Conservation (phyloP, 2,113 vertebrate species). For the Mus spicilegus region DNA sequence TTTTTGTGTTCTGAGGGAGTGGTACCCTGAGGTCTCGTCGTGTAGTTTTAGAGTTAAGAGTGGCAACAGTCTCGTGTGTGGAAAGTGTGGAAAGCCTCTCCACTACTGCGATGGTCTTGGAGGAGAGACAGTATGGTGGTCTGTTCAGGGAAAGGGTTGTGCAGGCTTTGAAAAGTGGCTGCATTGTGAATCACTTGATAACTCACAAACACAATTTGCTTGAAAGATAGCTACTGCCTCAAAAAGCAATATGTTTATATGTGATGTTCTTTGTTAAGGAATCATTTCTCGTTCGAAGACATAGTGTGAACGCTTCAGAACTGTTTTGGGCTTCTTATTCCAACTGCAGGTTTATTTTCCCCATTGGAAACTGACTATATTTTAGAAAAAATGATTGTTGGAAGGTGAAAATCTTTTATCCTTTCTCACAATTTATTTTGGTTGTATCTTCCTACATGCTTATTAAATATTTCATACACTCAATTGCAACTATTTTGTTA, state of each 20-base stretch:
- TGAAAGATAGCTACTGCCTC: slow-evolving; percentile 85
- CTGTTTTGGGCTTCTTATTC: slow-evolving; percentile 84
- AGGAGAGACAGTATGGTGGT: slow-evolving; percentile 82
- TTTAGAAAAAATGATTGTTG: slow-evolving; percentile 83
- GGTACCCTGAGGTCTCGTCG: slow-evolving; percentile 83
- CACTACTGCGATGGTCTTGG: slow-evolving; percentile 81
- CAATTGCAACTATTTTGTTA: slow-evolving; percentile 86
- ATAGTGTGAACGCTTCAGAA: slow-evolving; percentile 83
- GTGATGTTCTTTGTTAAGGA: slow-evolving; percentile 93
- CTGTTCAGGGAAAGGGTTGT: slow-evolving; percentile 83
- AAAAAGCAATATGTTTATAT: slow-evolving; percentile 89
- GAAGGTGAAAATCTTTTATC: slow-evolving; percentile 82
- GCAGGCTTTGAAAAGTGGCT: slow-evolving; percentile 85
- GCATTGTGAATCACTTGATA: slow-evolving; percentile 85
- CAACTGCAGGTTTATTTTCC: slow-evolving; percentile 80
- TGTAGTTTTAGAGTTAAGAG: slow-evolving; percentile 85
- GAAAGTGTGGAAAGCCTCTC: slow-evolving; percentile 80
- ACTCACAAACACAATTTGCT: slow-evolving; percentile 85
- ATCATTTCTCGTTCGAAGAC: slow-evolving; percentile 91
- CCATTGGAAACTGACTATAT: slow-evolving; percentile 79
- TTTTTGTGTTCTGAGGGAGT: slow-evolving; percentile 85
- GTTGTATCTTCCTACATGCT: slow-evolving; percentile 83
- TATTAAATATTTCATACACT: slow-evolving; percentile 88
- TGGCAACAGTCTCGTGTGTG: slow-evolving; percentile 87
- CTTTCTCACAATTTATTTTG: slow-evolving; percentile 83